Evolutionary conservation across 2,113 vertebrate genomes (phyloP).

Genomic region (Melanotaenia duboulayi): DNA sequence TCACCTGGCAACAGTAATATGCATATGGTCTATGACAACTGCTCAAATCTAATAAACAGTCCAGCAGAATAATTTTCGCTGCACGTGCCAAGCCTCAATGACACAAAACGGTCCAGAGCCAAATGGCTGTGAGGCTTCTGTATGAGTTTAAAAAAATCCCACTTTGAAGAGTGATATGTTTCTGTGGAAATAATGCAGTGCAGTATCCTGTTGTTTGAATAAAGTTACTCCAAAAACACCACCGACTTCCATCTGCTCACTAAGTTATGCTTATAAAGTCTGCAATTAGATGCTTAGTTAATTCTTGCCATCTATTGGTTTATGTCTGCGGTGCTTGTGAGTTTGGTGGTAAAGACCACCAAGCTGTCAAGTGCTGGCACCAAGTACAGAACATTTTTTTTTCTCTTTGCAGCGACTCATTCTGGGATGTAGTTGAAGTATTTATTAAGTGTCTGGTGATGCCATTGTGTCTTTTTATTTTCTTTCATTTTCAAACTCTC

Average conservation of each 20-base stretch:
- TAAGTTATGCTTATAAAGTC: slow-evolving; percentile 67
- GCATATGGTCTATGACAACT: slow-evolving; percentile 37
- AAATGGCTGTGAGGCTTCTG: slow-evolving; percentile 59
- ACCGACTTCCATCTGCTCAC: slow-evolving; percentile 73
- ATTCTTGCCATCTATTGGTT: slow-evolving; percentile 65
- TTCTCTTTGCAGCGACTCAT: slow-evolving; percentile 46
- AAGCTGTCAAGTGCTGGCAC: slow-evolving; percentile 66
- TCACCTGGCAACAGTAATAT: slow-evolving; percentile 11
- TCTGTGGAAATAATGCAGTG: slow-evolving; percentile 43
- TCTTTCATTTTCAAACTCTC: slow-evolving; percentile 17
- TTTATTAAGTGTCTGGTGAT: slow-evolving; percentile 39
- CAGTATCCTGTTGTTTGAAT: slow-evolving; percentile 51
- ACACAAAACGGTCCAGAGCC: slow-evolving; percentile 46
- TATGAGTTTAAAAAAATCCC: slow-evolving; percentile 57
- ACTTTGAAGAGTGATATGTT: slow-evolving; percentile 42
- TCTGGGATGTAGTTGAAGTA: slow-evolving; percentile 34
- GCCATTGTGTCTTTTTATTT: slow-evolving; percentile 16
- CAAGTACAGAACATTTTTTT: slow-evolving; percentile 60
- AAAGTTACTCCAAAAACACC: slow-evolving; percentile 53
- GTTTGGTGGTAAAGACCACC: slow-evolving; percentile 64
- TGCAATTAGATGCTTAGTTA: slow-evolving; percentile 74
- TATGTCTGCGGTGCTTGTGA: slow-evolving; percentile 39
- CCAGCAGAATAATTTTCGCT: slow-evolving; percentile 26
- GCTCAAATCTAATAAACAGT: slow-evolving; percentile 39
- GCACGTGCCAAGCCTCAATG: slow-evolving; percentile 38